Base-by-base conservation (phyloP, 2,113 vertebrate genomes). In the Sakesphorus luctuosus region DNA sequence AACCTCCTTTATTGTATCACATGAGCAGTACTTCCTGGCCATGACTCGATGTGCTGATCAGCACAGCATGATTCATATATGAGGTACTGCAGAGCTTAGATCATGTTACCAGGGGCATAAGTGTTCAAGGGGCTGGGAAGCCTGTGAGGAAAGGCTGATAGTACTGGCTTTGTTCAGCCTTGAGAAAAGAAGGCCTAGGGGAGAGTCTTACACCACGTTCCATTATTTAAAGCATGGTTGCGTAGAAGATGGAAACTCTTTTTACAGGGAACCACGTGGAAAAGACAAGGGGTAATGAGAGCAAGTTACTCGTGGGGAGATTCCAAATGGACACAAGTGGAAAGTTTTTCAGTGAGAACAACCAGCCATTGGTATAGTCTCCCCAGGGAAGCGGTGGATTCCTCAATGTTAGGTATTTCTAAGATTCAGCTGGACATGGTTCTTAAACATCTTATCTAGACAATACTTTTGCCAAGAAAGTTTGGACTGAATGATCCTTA, bases 131-230 rank as follows among this genome's bases (percentile, higher is more conserved):
- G 59, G 9, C 68, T 74, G 52, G 38, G 68, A 67, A 81, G 28
- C 28, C 18, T n/a, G 2, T 15, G 15, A 81, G 33, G 52, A 59
- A 36, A 52, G 52, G 31, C 18, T 56, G 55, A 56, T 35, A 58
- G 36, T 44, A 24, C 5, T 58, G 33, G 4, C 3, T 59, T 66
- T 74, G 9, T 81, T 80, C 14, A 44, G 18, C 18, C 18, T 13
- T 33, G 14, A 33, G 23, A 36, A 74, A 59, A 58, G 35, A 50
- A 59, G 52, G 18, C 10, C 33, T 67, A 20, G 23, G 18, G 5
- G 11, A 36, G 33, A 36, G 26, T 2, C 50, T 33, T 18, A 44
- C 33, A 17, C 9, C 0, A 1, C 18, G 15, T 59, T 74, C 7
- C 18, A 19, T 33, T 58, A 8, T 58, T 36, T 26, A 36, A 50